Base-by-base conservation (phyloP, 2,797 vertebrate genomes). In the Enteromius radiatus region DNA sequence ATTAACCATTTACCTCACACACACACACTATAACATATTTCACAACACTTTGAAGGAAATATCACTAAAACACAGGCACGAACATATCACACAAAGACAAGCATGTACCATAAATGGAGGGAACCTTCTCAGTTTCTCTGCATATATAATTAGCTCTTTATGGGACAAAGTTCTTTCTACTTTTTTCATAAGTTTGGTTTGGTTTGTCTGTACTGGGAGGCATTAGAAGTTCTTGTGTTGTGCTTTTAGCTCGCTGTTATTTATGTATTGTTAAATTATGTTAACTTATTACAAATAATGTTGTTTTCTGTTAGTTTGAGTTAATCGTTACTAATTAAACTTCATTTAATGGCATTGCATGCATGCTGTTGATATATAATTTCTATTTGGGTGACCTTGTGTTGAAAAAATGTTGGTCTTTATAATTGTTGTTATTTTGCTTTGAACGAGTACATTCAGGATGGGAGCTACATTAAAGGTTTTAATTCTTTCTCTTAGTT, bases 211-310 rank as follows among this genome's bases (percentile, higher is more conserved):
- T 84, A 70, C 33, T 84, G 81, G 47, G 43, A 85, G 26, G 26
- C 43, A 75, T 63, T 77, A 86, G 77, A 26, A 82, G 59, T 83
- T 59, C 63, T 43, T 80, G 80, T 87, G 65, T 85, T 82, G 86
- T 87, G 70, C 81, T 85, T 78, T 86, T 86, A 87, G 84, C 17
- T 86, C 68, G 70, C 67, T 81, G 81, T 81, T 87, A 78, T 83
- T 86, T 65, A 68, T 85, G 74, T 87, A 77, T 74, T 81, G 59
- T 83, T 85, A 68, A 31, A 41, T 82, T 75, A 73, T 67, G 82
- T 84, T 84, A 73, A 78, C 74, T 73, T 67, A 84, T 67, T 76
- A 41, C 8, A 52, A 68, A 49, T 43, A 43, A 61, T 81, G 64
- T 83, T 65, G 31, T 86, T 88, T 81, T 81, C 82, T 87, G 80